Conservation (phyloP, 2,113 vertebrate species). For the Planiliza haematocheilus region DNA sequence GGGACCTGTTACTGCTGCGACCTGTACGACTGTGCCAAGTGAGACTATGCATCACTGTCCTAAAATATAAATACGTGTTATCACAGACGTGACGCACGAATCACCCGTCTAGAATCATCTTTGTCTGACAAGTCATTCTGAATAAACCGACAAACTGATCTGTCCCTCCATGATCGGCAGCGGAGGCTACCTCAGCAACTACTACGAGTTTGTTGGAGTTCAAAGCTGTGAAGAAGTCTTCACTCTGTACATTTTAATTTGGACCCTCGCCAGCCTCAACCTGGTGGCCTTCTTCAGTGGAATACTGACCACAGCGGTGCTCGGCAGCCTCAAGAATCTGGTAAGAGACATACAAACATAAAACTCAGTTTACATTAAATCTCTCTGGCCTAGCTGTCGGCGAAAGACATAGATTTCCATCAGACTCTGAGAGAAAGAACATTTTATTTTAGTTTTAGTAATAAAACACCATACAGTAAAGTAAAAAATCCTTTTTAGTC, state of each 20-base stretch:
- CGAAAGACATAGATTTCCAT: too few species aligned
- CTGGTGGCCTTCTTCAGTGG: slow-evolving; percentile 76
- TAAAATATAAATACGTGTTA: neutral
- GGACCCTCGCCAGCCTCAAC: slow-evolving; percentile 76
- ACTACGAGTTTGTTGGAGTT: slow-evolving; percentile 84
- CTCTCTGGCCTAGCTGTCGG: too few species aligned
- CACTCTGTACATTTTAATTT: slow-evolving; percentile 75
- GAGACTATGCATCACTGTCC: slow-evolving; percentile 39
- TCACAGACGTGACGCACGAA: neutral
- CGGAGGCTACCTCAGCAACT: slow-evolving; percentile 80
- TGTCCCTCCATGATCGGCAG: slow-evolving; percentile 61
- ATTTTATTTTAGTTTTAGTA: too few species aligned
- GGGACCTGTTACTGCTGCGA: slow-evolving; percentile 85
- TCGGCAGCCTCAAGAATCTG: slow-evolving; percentile 79
- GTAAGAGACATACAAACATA: slow-evolving; percentile 56
- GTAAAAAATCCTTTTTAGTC: too few species aligned
- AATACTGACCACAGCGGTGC: slow-evolving; percentile 76
- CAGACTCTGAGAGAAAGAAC: too few species aligned
- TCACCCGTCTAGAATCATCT: neutral
- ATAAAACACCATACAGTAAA: too few species aligned
- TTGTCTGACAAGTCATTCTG: neutral
- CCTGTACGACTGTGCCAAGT: slow-evolving; percentile 83
- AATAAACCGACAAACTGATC: neutral
- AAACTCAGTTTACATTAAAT: too few species aligned
- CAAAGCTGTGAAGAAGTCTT: slow-evolving; percentile 80